phyloP scores from a whole-genome alignment of 1,140 invertebrate genomes.

The Leptinotarsa lineolata region DNA sequence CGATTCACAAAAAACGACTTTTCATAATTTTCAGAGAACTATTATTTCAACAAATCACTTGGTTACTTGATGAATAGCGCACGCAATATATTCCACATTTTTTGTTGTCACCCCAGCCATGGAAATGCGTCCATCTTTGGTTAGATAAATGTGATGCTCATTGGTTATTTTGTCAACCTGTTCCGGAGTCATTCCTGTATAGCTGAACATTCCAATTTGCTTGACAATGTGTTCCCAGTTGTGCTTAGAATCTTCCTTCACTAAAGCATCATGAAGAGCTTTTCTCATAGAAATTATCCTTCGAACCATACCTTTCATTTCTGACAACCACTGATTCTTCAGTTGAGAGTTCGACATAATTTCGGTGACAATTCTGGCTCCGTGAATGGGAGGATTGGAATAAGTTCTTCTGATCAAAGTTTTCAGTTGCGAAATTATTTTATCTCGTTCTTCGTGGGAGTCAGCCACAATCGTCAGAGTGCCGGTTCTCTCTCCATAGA shows the following conservation, averaged over 20 bases:
- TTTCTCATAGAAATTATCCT: constrained; percentile 89
- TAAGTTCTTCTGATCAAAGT: constrained; percentile 95
- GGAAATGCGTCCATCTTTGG: constrained; percentile 97
- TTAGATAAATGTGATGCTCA: constrained; percentile 93
- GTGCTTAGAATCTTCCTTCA: constrained; percentile 93
- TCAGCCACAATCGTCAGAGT: constrained; percentile 65
- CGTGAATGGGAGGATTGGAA: constrained; percentile 95
- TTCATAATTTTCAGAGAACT: no score
- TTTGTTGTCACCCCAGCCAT: constrained; percentile 94
- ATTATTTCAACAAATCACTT: constrained; percentile 56
- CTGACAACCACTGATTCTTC: constrained; percentile 50
- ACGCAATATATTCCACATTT: constrained; percentile 92
- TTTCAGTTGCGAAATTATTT: constrained; percentile 92
- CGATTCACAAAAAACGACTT: no score
- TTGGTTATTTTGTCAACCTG: constrained; percentile 89
- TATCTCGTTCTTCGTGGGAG: constrained; percentile 79
- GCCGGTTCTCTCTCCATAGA: constrained; percentile 88
- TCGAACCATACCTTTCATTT: constrained; percentile 81
- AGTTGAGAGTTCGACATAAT: constrained; percentile 77
- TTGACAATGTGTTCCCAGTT: constrained; percentile 98
- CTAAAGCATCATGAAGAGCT: constrained; percentile 75
- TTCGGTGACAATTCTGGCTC: constrained; percentile 84
- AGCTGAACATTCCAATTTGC: constrained; percentile 99
- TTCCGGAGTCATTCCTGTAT: constrained; percentile 62
- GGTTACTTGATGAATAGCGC: constrained; percentile 88